Percentiles rank a stretch among this genome's conserved stretches.
Evolutionary conservation across 2,888 invertebrate genomes (phyloP).

Genomic region (Hedya salicella): DNA sequence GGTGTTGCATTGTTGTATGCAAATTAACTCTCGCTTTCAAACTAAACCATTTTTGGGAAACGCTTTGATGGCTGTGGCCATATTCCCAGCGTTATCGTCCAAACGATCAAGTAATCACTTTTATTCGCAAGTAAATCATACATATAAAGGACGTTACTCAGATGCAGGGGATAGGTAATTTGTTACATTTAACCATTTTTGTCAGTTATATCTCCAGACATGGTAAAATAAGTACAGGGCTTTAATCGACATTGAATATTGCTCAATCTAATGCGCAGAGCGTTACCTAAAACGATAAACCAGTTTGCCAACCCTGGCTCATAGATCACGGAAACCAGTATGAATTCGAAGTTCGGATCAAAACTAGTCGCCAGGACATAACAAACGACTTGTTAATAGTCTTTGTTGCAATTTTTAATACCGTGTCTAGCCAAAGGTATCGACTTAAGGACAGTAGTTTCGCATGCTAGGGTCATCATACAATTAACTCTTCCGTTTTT

Average conservation of each 20-base stretch:
- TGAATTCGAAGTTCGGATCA: constrained; percentile 48
- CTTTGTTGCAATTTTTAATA: constrained; percentile 67
- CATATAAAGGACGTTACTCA: not conserved
- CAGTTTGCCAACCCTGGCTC: constrained; percentile 52
- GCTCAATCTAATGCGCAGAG: constrained; percentile 6
- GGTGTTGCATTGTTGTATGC: constrained; percentile 84
- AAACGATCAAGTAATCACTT: not conserved
- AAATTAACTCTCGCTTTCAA: constrained; percentile 83
- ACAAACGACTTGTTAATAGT: constrained; percentile 77
- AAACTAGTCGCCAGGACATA: constrained; percentile 59
- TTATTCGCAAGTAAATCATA: not conserved
- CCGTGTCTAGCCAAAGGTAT: constrained; percentile 65
- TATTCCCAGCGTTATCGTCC: constrained; percentile 1
- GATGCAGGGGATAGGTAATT: too few relatives aligned
- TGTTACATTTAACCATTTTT: too few relatives aligned
- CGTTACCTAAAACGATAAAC: constrained; percentile 44
- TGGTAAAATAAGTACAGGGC: too few relatives aligned
- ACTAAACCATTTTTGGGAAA: constrained; percentile 70
- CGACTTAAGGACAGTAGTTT: constrained; percentile 63
- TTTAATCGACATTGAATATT: too few relatives aligned
- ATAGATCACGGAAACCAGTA: constrained; percentile 61
- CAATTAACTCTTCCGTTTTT: constrained; percentile 42
- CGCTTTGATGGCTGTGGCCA: constrained; percentile 40
- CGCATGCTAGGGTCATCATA: constrained; percentile 46
- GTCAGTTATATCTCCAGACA: too few relatives aligned